These are phyloP conservation scores for Furcula furcula DNA, from an alignment of 2,888 invertebrate genomes.

Conservation along the genomic window DNA sequence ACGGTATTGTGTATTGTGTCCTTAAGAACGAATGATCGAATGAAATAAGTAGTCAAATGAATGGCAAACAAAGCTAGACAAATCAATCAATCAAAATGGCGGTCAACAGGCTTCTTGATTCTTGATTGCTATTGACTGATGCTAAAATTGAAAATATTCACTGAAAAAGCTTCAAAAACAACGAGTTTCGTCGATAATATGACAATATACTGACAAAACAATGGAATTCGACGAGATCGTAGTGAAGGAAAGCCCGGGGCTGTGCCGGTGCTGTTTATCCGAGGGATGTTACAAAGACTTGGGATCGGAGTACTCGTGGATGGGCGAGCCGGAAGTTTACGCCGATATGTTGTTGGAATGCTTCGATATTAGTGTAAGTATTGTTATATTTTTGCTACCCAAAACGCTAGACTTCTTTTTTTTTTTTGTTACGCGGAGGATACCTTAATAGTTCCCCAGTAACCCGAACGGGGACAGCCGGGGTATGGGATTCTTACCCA, in stretches of 20 bases:
- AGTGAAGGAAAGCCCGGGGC: conserved; percentile 70
- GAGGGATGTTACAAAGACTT: conserved; percentile 76
- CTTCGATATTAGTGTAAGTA: conserved; percentile 73
- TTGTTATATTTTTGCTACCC: too few relatives aligned
- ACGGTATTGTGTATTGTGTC: background rate
- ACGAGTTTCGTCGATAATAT: conserved; percentile 9
- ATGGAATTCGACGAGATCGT: conserved; percentile 72
- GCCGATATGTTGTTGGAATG: conserved; percentile 75
- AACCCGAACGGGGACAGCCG: too few relatives aligned
- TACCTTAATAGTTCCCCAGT: too few relatives aligned
- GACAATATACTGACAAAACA: conserved; percentile 29
- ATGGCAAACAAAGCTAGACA: too few relatives aligned
- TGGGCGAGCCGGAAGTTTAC: conserved; percentile 73
- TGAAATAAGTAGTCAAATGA: background rate
- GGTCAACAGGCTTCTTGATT: conserved; percentile 5
- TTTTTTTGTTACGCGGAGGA: too few relatives aligned
- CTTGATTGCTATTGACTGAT: conserved; percentile 6
- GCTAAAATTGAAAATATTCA: background rate
- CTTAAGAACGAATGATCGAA: background rate
- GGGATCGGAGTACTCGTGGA: conserved; percentile 67
- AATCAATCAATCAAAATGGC: conserved; percentile 22
- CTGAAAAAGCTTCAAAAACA: background rate
- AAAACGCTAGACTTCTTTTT: too few relatives aligned
- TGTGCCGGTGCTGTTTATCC: conserved; percentile 75
- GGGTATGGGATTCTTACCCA: too few relatives aligned